Percentiles rank a stretch among this genome's conserved stretches.
These are phyloP conservation scores for Orgyia antiqua DNA, from an alignment of 2,888 invertebrate species.

Conservation along the genomic window DNA sequence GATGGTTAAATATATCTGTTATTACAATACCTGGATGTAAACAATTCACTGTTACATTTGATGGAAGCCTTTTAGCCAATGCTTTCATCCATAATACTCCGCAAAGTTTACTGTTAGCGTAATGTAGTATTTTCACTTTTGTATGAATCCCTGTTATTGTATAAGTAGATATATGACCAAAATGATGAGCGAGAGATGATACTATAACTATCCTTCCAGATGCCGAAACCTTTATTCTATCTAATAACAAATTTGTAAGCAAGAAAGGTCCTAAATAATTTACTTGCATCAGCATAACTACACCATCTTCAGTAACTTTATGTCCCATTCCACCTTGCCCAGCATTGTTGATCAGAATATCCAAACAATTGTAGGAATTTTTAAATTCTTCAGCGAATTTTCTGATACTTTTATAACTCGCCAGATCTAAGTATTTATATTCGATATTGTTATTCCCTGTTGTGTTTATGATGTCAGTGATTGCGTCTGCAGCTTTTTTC, in stretches of 20 bases:
- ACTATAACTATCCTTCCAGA: constrained; percentile 65
- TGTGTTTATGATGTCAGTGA: constrained; percentile 82
- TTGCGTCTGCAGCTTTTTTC: constrained; percentile 82
- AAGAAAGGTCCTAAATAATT: constrained; percentile 86
- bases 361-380: constrained; percentile 63
- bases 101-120: constrained; percentile 59
- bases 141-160: constrained; percentile 27
- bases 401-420: constrained; percentile 69
- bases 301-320: constrained; percentile 75
- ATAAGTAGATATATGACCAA: constrained; percentile 58
- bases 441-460: constrained; percentile 84
- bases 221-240: constrained; percentile 53
- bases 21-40: constrained; percentile 90
- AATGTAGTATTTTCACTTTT: constrained; percentile 56
- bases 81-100: constrained; percentile 60
- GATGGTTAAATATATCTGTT: constrained; percentile 85
- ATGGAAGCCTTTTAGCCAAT: constrained; percentile 49
- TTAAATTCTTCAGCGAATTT: constrained; percentile 80
- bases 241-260: constrained; percentile 80
- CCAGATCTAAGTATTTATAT: constrained; percentile 70
- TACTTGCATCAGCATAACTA: constrained; percentile 80
- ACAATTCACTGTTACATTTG: constrained; percentile 85
- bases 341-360: constrained; percentile 82
- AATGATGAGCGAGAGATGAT: constrained; percentile 50
- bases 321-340: constrained; percentile 59